Base-by-base conservation (phyloP, 2,797 vertebrate species). In the Antrozous pallidus region DNA sequence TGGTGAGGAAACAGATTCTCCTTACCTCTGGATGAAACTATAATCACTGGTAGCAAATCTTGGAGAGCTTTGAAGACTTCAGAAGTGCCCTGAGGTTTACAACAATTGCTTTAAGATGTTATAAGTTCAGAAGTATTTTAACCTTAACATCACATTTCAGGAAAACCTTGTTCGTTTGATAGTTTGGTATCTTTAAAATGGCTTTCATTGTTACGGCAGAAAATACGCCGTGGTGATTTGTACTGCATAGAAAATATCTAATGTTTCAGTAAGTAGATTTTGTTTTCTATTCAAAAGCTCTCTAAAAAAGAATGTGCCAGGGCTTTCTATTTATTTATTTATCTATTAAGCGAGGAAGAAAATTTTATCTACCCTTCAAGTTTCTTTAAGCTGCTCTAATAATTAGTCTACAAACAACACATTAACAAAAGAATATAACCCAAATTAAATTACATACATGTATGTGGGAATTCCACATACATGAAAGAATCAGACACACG, bases 21-120 rank as follows among this genome's bases (percentile, higher is more conserved):
- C 70, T 79, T 97, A 75, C 86, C 33, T 82, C 85, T 95, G 77
- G 73, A 82, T 86, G 79, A 96, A 95, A 94, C 54, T 69, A 80
- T 85, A 54, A 95, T 77, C 93, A 74, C 79, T 95, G 92, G 79
- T 58, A 54, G 28, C 42, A 40, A 54, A 84, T 61, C 31, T 88
- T 11, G 7, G 67, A 85, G 80, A 54, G 88, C 42, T 84, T 56
- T 70, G 6, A 93, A 38, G 61, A 89, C 40, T 31, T 94, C 79
- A 90, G 56, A 77, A 58, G 86, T 92, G 5, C 94, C 22, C 33
- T 78, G 42, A 95, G 42, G 36, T 95, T 88, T 95, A 82, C 4
- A 78, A 18, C 61, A 83, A 83, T 88, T 94, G 83, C 75, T 80
- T 86, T 86, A 56, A 81, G 26, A 90, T 84, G 5, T 81, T 84